A percentile compares a stretch with the other conserved stretches of the same genome.
phyloP scores from a whole-genome alignment of 2,888 invertebrate species.

The Tachina grossa region DNA sequence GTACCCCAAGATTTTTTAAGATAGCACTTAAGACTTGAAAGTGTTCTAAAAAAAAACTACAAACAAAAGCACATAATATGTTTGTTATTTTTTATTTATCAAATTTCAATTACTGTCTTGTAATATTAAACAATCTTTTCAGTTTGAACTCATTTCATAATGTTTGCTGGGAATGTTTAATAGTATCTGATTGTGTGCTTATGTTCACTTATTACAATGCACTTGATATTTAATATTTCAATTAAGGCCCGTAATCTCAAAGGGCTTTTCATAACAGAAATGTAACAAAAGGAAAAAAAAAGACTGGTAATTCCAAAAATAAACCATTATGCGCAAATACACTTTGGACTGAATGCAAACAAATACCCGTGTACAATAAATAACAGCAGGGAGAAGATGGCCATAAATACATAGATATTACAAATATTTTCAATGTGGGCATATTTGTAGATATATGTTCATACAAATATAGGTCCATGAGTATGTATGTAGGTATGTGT shows the following conservation, averaged over 20 bases:
- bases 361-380: background rate
- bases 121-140: too few species aligned
- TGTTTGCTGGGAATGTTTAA: background rate
- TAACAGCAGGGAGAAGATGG: background rate
- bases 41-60: too few species aligned
- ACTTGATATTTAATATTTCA: slow-evolving; percentile 65
- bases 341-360: slow-evolving; percentile 7
- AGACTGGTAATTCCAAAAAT: slow-evolving; percentile 20
- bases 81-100: too few species aligned
- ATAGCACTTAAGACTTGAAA: too few species aligned
- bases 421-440: too few species aligned
- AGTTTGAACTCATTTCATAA: too few species aligned
- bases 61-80: too few species aligned
- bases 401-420: too few species aligned
- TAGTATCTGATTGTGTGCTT: background rate
- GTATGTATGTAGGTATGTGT: background rate
- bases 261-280: slow-evolving; percentile 57
- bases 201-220: slow-evolving; percentile 39
- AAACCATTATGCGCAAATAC: background rate
- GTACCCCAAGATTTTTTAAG: too few species aligned
- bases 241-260: slow-evolving; percentile 56
- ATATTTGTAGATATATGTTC: background rate
- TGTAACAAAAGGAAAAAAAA: slow-evolving; percentile 17
- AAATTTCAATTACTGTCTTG: too few species aligned
- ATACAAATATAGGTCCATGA: background rate